Conservation (phyloP, 2,888 invertebrate species). For the Drosophila macrospina region DNA sequence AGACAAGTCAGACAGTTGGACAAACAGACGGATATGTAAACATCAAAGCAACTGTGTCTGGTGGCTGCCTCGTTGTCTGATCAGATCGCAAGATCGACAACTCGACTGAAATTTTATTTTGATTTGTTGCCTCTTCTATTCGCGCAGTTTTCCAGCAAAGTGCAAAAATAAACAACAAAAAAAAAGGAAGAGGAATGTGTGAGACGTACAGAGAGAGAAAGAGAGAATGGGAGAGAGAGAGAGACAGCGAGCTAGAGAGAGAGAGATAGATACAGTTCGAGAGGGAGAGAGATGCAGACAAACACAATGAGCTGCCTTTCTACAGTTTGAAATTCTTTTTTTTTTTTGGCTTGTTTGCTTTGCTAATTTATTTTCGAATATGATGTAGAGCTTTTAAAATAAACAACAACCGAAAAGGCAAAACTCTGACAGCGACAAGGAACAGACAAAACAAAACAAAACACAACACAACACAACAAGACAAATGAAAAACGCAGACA, state of each 20-base stretch:
- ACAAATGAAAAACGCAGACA: conserved; percentile 19
- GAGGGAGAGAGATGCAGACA: background rate
- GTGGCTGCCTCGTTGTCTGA: conserved; percentile 63
- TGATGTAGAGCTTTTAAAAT: conserved; percentile 80
- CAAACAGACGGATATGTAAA: conserved; percentile 54
- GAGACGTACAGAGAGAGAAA: conserved; percentile 8
- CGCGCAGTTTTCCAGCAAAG: conserved; percentile 67
- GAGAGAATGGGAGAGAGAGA: conserved; percentile 7
- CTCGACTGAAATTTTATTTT: conserved; percentile 37
- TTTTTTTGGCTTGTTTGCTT: conserved; percentile 58
- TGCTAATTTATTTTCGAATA: conserved; percentile 78
- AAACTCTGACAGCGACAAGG: conserved; percentile 48
- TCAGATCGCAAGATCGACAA: conserved; percentile 45
- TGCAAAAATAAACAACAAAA: conserved; percentile 74
- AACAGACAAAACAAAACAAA: conserved; percentile 35
- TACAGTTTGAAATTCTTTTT: conserved; percentile 24
- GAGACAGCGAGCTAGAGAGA: background rate
- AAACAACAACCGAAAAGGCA: conserved; percentile 54
- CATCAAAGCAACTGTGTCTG: conserved; percentile 61
- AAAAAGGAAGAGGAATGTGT: conserved; percentile 52
- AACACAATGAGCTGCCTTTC: conserved; percentile 37
- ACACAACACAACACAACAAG: too few species aligned
- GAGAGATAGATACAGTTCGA: background rate
- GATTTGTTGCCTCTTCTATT: conserved; percentile 52
- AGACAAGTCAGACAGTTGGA: conserved; percentile 35